Evolutionary conservation across 2,888 invertebrate species (phyloP).

Genomic region (Diploptera punctata): DNA sequence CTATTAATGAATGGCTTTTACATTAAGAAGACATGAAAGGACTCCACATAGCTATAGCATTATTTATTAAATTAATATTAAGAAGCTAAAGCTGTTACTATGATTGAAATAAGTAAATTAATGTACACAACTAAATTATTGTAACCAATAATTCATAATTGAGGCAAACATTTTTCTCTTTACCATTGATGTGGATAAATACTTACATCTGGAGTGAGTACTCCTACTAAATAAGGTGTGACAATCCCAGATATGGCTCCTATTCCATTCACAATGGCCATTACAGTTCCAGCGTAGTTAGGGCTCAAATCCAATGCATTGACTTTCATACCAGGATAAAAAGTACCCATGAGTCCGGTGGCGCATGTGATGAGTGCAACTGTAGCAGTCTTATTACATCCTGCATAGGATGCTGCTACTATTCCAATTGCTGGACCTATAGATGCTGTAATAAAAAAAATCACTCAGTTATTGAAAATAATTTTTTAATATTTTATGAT

Average conservation of each 20-base stretch:
- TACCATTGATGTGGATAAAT: no score
- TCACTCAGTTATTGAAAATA: no score
- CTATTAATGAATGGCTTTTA: no score
- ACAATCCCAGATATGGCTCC: conserved; percentile 75
- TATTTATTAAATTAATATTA: no score
- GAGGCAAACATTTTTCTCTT: no score
- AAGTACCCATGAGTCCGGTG: conserved; percentile 74
- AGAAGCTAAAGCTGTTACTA: no score
- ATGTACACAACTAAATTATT: no score
- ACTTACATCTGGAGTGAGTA: conserved; percentile 69
- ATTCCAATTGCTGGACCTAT: conserved; percentile 72
- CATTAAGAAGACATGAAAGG: no score
- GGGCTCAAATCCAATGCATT: conserved; percentile 71
- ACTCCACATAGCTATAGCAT: no score
- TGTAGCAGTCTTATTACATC: conserved; percentile 66
- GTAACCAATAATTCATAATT: no score
- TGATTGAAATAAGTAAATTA: no score
- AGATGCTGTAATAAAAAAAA: conserved; percentile 51
- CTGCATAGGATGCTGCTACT: conserved; percentile 72
- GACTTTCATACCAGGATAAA: conserved; percentile 74
- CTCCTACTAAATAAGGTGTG: conserved; percentile 70
- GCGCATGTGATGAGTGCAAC: conserved; percentile 69
- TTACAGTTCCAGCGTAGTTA: conserved; percentile 70
- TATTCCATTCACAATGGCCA: conserved; percentile 74
- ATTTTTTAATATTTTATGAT: no score